Base-by-base conservation (phyloP, 2,113 vertebrate species). In the Otocyon megalotis region DNA sequence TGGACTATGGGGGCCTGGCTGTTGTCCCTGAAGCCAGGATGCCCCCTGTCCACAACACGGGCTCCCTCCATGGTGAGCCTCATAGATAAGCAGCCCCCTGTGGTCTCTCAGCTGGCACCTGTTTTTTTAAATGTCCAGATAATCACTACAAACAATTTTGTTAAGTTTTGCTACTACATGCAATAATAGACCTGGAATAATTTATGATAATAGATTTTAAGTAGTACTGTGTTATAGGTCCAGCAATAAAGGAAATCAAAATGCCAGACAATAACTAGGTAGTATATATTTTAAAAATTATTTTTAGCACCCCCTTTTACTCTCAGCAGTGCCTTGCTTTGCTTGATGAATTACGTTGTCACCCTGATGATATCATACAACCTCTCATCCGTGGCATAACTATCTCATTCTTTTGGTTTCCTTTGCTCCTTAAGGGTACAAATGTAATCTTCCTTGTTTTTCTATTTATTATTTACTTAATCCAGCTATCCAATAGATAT, bases 311-410 rank as follows among this genome's bases (percentile, higher is more conserved):
- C 22, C 28, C 15, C 15, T 28, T 2, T 24, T 11, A 5, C n/a
- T 19, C 22, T 56, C 22, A 30, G 16, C 17, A 2, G 7, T 5
- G 7, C 19, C 58, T 43, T 19, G 16, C 8, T 69, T 63, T 12
- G 35, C 53, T 8, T 2, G 22, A 2, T 32, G n/a, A 26, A 7
- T 72, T 37, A 3, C 9, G 1, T 0, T 8, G 16, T 65, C 17
- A 0, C 54, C 28, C 12, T 30, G 43, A 13, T 7, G 8, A 2
- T 63, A 20, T 5, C 20, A 3, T 30, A 1, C 14, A 3, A 10
- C 53, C 0, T 48, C n/a, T 7, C 8, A 2, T 16, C 16, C 4
- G 12, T 5, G 35, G 32, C 12, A 4, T 17, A 22, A 30, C 9
- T 17, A 1, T 19, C 74, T 19, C 48, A 15, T 58, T 74, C 14